A percentile compares a stretch with the other conserved stretches of the same genome.
phyloP scores from a whole-genome alignment of 2,888 invertebrate species.

The Keiferia lycopersicella region DNA sequence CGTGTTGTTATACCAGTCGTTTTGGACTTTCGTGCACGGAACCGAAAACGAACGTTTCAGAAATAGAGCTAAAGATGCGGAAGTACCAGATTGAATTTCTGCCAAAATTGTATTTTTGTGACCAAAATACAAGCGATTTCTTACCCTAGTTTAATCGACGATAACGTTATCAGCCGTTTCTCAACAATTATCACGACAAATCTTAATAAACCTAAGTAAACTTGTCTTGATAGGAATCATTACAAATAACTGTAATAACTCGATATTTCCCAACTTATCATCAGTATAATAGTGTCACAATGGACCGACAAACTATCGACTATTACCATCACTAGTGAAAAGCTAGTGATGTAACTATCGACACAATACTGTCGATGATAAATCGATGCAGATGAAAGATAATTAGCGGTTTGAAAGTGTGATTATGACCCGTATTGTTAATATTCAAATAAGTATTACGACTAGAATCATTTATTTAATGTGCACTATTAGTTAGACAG shows the following conservation, averaged over 20 bases:
- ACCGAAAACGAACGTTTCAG: no score
- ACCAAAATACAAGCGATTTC: neutral
- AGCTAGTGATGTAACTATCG: slow-evolving; percentile 30
- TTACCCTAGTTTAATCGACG: no score
- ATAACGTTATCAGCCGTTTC: neutral
- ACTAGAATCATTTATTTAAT: neutral
- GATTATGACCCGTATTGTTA: slow-evolving; percentile 12
- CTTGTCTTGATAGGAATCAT: neutral
- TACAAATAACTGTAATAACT: neutral
- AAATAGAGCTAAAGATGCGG: no score
- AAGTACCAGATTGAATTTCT: no score
- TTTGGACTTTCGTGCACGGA: no score
- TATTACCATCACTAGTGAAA: slow-evolving; percentile 24
- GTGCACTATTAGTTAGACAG: neutral
- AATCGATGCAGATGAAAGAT: slow-evolving; percentile 14
- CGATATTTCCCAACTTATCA: slow-evolving; percentile 9
- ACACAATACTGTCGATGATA: slow-evolving; percentile 23
- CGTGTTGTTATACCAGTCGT: no score
- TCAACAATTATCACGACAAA: neutral
- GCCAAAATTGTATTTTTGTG: no score
- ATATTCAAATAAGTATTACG: slow-evolving; percentile 14
- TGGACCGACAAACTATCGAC: slow-evolving; percentile 23
- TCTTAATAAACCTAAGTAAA: slow-evolving; percentile 5
- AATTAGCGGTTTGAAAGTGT: slow-evolving; percentile 20
- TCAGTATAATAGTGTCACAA: slow-evolving; percentile 19